A percentile compares a stretch with the other conserved stretches of the same genome.
phyloP scores from a whole-genome alignment of 2,113 vertebrate species.

The Puffinus mauretanicus region DNA sequence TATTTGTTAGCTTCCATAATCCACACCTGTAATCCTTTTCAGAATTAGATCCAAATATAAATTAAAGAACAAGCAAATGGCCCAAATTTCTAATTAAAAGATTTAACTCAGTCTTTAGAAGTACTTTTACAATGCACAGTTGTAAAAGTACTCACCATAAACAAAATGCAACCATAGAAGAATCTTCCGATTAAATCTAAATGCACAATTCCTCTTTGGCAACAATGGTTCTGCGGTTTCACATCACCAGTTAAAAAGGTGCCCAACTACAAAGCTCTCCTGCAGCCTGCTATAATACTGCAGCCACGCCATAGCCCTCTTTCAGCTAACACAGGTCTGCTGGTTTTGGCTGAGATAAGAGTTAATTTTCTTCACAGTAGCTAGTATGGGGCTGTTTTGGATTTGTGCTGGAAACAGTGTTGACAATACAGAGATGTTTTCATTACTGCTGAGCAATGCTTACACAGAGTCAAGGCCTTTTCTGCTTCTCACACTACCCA shows the following conservation, averaged over 20 bases:
- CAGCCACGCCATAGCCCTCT: rapidly evolving
- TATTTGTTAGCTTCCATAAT: neutral
- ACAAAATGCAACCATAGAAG: neutral
- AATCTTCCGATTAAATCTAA: neutral
- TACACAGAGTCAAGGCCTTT: neutral
- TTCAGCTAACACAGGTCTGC: neutral
- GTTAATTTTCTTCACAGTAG: neutral
- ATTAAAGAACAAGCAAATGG: neutral
- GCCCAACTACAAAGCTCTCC: neutral
- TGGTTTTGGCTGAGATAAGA: neutral
- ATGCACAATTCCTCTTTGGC: neutral
- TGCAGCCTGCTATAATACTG: neutral
- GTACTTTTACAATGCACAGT: neutral
- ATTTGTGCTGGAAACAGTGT: neutral
- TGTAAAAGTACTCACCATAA: neutral
- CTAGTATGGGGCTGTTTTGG: neutral
- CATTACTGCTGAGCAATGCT: neutral
- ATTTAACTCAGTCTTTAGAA: neutral
- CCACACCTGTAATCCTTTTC: neutral
- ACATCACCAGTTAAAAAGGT: neutral
- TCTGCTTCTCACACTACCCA: neutral
- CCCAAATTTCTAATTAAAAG: neutral
- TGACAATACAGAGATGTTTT: neutral
- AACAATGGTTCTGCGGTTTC: neutral
- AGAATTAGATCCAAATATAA: neutral